Percentiles rank a stretch among this genome's conserved stretches.
phyloP scores from a whole-genome alignment of 2,888 invertebrate genomes.

The Galeruca laticollis region DNA sequence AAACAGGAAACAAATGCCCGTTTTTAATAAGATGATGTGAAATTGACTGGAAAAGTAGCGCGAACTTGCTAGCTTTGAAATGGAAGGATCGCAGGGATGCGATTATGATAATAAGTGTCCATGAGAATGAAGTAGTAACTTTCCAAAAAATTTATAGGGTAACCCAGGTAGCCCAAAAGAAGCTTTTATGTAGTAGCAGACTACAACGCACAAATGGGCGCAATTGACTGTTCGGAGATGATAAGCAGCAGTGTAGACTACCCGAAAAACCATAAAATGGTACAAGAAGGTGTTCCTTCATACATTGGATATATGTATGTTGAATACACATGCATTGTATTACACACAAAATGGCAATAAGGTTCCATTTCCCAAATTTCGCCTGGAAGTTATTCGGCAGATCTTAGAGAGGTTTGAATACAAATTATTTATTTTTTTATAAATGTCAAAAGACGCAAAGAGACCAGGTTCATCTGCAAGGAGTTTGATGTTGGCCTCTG shows the following conservation, averaged over 20 bases:
- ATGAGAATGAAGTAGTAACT: constrained; percentile 47
- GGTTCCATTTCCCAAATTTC: constrained; percentile 34
- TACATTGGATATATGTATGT: constrained; percentile 51
- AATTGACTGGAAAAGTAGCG: constrained; percentile 26
- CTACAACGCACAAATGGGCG: constrained; percentile 21
- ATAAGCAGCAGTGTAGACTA: no score
- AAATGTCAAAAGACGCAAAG: constrained; percentile 15
- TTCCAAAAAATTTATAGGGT: constrained; percentile 44
- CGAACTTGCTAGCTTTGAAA: constrained; percentile 31
- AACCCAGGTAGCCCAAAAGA: constrained; percentile 32
- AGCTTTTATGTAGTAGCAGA: no score
- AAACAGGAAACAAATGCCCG: constrained; percentile 35
- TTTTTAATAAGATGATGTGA: constrained; percentile 29
- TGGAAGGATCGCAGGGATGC: constrained; percentile 34
- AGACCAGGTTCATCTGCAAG: constrained; percentile 37
- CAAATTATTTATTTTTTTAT: no score
- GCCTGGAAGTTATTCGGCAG: constrained; percentile 35
- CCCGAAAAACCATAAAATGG: no score
- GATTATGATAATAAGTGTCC: constrained; percentile 52
- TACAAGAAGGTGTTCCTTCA: constrained; percentile 60
- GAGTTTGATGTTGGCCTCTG: constrained; percentile 37
- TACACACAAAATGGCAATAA: constrained; percentile 25
- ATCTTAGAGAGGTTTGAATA: constrained; percentile 32
- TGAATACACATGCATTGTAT: constrained; percentile 47
- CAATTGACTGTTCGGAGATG: constrained; percentile 18